Base-by-base conservation (phyloP, 2,888 invertebrate species). In the Diabrotica balteata region DNA sequence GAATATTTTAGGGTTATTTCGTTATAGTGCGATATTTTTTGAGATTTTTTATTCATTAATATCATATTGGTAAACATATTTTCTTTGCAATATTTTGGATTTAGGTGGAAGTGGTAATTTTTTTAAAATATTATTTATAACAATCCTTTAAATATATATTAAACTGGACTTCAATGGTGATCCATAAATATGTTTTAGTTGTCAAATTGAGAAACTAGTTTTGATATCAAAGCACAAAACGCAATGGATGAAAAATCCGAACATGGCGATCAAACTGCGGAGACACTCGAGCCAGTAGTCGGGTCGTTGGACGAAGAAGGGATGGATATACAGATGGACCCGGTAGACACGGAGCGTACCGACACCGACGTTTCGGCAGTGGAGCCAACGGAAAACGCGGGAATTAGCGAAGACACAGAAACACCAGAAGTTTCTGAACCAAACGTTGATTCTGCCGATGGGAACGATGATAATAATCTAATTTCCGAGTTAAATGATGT, bases 221-320 rank as follows among this genome's bases (percentile, higher is more conserved):
- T 64, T 59, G 64, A 59, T 50, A 60, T 54, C 42, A 54, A 43
- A n/a, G 42, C 22, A 17, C 32, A 45, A 59, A 8, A 22, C 42
- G 59, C 22, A 54, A 72, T 72, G 72, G 72, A 72, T 22, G 69
- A 72, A 66, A 72, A 71, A 72, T 54, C 63, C n/a, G 60, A 60
- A 8, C 54, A 52, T 46, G 44, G 54, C 64, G 69, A 67, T 10
- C 49, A 65, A 53, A 11, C 62, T 46, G 44, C 68, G 58, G 69
- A 64, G 47, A 52, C 51, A 52, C 52, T 58, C 64, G 64, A 64
- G n/a, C 9, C 60, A 52, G 62, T 49, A 10, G 49, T 32, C 9
- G 54, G 54, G 54, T 11, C 9, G 7, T 42, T 62, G 17, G 32
- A 32, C 32, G 59, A 32, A 8, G 57, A 51, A 17, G 64, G 47